A percentile compares a stretch with the other conserved stretches of the same genome.
Evolutionary conservation across 2,113 vertebrate genomes (phyloP).

Genomic region (Poecile atricapillus): DNA sequence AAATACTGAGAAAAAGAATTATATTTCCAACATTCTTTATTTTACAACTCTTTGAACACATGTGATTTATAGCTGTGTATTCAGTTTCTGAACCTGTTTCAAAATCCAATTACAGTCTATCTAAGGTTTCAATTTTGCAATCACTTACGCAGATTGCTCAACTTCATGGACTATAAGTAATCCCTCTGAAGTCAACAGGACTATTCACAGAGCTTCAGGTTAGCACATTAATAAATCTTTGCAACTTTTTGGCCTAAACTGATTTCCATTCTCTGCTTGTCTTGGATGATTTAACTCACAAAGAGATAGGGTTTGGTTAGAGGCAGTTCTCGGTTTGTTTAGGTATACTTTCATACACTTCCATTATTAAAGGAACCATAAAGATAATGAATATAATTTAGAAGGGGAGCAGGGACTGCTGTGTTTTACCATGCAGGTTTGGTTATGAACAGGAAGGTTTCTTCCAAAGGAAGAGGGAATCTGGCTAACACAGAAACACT

Average conservation of each 20-base stretch:
- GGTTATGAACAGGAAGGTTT: accelerated
- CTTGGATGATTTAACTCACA: not conserved
- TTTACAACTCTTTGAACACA: not conserved
- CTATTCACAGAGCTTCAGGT: conserved; percentile 2
- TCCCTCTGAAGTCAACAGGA: conserved; percentile 12
- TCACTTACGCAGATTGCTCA: conserved; percentile 26
- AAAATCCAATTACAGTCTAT: conserved; percentile 47
- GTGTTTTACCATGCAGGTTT: not conserved
- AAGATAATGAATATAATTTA: not conserved
- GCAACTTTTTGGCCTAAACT: not conserved
- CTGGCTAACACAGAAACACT: not conserved
- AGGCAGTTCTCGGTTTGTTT: not conserved
- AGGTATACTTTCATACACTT: not conserved
- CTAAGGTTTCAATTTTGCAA: conserved; percentile 42
- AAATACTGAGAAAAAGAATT: not conserved
- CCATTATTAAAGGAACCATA: not conserved
- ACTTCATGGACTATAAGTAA: conserved; percentile 42
- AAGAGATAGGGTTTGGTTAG: not conserved
- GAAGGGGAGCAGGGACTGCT: not conserved
- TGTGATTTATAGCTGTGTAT: conserved; percentile 38
- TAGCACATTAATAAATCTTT: not conserved
- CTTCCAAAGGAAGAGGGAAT: not conserved
- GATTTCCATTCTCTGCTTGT: not conserved
- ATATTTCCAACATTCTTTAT: not conserved
- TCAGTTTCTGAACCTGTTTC: conserved; percentile 37